Base-by-base conservation (phyloP, 2,888 invertebrate genomes). In the Eupithecia inturbata region DNA sequence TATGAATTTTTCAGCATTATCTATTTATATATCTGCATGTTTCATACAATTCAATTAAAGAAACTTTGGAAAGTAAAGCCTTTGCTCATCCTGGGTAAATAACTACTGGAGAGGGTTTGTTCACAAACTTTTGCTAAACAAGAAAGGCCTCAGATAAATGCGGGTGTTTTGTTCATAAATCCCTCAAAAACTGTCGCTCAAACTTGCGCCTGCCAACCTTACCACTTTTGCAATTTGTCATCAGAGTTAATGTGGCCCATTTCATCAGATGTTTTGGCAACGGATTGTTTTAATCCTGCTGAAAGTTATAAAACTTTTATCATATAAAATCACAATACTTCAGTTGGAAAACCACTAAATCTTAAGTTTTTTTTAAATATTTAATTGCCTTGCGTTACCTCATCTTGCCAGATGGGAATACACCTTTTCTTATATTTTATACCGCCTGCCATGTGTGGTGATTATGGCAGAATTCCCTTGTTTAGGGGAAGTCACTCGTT, bases 111-210 rank as follows among this genome's bases (percentile, higher is more conserved):
- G 14, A 41, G 31, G 19, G n/a, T 66, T 66, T 66, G 45, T 60
- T 67, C 41, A 67, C 60, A 74, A 75, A 77, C 71, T 77, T 78
- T 45, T 33, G 16, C 60, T 73, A 71, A 66, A 72, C 39, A 78
- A 49, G 70, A 76, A 72, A 76, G 67, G 67, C 67, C 71, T 49
- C 68, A 68, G 31, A 68, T 62, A 70, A 75, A 74, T 68, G 67
- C 73, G 70, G 76, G 69, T 66, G 67, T 77, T 77, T 73, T 71
- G 53, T 70, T 76, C 67, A 64, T 66, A 66, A 77, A 74, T 67
- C 71, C 76, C 67, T 69, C 74, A 72, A 68, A 74, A 77, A 75
- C 67, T 67, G 73, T 73, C 71, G 67, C 74, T 72, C 70, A 75
- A 75, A 70, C 60, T 39, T 73, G 45, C 63, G 33, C 70, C 45